Evolutionary conservation across 2,888 invertebrate genomes (phyloP).

Genomic region (Ochropleura leucogaster): DNA sequence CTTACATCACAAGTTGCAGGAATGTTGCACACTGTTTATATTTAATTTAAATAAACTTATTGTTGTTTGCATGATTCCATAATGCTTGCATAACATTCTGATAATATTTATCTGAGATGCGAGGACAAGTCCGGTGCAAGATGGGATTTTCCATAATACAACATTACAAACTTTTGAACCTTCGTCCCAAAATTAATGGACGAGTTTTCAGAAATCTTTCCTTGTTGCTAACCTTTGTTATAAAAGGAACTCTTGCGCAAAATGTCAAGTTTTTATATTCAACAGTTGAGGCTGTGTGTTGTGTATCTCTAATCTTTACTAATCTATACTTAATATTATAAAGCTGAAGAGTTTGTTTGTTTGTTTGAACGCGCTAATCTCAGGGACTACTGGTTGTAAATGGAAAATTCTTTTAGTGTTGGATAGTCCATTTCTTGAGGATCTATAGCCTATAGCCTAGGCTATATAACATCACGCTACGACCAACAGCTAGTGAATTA

Average conservation of each 20-base stretch:
- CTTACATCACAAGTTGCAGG: conserved; percentile 42
- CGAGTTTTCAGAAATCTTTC: not conserved
- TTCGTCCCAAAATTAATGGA: not conserved
- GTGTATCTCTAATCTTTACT: too few relatives aligned
- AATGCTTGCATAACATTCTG: conserved; percentile 18
- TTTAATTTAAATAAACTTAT: conserved; percentile 45
- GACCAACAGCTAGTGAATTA: too few relatives aligned
- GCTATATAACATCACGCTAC: too few relatives aligned
- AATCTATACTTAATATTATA: too few relatives aligned
- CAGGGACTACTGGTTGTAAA: too few relatives aligned
- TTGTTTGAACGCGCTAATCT: too few relatives aligned
- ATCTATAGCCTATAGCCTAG: too few relatives aligned
- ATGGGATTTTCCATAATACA: not conserved
- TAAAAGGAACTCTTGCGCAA: not conserved
- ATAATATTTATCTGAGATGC: not conserved
- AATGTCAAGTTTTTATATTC: not conserved
- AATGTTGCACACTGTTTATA: conserved; percentile 33
- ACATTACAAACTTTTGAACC: too few relatives aligned
- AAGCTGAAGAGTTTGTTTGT: too few relatives aligned
- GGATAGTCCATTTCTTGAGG: too few relatives aligned
- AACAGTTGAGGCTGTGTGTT: not conserved
- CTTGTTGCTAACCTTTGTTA: too few relatives aligned
- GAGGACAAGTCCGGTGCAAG: not conserved
- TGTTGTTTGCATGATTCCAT: conserved; percentile 31
- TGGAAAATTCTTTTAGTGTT: too few relatives aligned